Percentiles rank a stretch among this genome's conserved stretches.
Evolutionary conservation across 2,113 vertebrate species (phyloP).

Genomic region (Elgaria multicarinata): DNA sequence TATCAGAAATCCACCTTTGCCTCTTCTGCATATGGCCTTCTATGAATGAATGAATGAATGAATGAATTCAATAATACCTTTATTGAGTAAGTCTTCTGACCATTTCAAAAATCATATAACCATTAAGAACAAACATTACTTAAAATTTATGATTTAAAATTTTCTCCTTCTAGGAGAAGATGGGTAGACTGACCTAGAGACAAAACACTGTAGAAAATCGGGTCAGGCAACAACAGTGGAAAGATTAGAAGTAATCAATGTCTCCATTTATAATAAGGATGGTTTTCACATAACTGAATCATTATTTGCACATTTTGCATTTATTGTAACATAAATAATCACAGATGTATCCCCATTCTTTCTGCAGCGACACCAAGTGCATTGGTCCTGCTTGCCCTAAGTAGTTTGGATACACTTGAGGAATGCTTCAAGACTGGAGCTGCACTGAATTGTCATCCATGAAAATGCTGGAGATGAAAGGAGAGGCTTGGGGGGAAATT

Average conservation of each 20-base stretch:
- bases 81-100: too few relatives aligned
- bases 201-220: not conserved
- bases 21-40: not conserved
- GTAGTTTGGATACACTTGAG: not conserved
- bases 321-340: not conserved
- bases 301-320: not conserved
- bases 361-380: not conserved
- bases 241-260: not conserved
- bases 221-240: not conserved
- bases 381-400: too few relatives aligned
- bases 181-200: not conserved
- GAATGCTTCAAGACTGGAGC: not conserved
- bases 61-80: too few relatives aligned
- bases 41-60: too few relatives aligned
- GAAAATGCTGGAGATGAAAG: not conserved
- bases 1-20: fast-evolving
- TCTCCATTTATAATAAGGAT: not conserved
- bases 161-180: not conserved
- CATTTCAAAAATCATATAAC: too few relatives aligned
- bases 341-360: not conserved
- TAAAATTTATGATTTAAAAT: too few relatives aligned
- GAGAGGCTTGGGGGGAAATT: not conserved
- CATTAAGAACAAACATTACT: too few relatives aligned
- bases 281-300: not conserved
- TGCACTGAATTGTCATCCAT: not conserved